phyloP scores from a whole-genome alignment of 2,888 invertebrate genomes.

The Nebria brevicollis region DNA sequence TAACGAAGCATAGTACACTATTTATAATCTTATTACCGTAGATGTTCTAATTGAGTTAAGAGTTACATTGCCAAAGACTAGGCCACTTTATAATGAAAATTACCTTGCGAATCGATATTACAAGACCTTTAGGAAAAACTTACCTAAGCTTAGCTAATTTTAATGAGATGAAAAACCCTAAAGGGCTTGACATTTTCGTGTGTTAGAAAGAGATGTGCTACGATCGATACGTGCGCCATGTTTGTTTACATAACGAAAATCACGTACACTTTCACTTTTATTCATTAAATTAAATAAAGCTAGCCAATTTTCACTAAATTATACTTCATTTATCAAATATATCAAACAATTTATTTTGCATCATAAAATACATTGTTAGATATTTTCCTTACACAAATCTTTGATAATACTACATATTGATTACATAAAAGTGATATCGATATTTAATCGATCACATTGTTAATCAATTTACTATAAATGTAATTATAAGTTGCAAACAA shows the following conservation, averaged over 20 bases:
- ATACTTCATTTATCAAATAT: too few relatives aligned
- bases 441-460: too few relatives aligned
- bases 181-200: conserved; percentile 14
- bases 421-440: too few relatives aligned
- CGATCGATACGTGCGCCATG: conserved; percentile 33
- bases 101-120: background rate
- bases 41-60: conserved; percentile 3
- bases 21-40: background rate
- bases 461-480: too few relatives aligned
- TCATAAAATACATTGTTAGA: too few relatives aligned
- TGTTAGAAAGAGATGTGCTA: conserved; percentile 17
- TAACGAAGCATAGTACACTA: background rate
- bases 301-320: background rate
- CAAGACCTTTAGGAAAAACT: conserved; percentile 1
- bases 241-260: conserved; percentile 29
- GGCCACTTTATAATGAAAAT: background rate
- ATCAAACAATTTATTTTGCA: too few relatives aligned
- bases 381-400: too few relatives aligned
- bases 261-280: background rate
- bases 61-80: conserved; percentile 1
- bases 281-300: background rate
- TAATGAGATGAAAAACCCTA: background rate
- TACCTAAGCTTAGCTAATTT: background rate
- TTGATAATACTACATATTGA: too few relatives aligned
- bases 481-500: too few relatives aligned